Conservation (phyloP, 2,888 invertebrate genomes). For the Thumatha senex region DNA sequence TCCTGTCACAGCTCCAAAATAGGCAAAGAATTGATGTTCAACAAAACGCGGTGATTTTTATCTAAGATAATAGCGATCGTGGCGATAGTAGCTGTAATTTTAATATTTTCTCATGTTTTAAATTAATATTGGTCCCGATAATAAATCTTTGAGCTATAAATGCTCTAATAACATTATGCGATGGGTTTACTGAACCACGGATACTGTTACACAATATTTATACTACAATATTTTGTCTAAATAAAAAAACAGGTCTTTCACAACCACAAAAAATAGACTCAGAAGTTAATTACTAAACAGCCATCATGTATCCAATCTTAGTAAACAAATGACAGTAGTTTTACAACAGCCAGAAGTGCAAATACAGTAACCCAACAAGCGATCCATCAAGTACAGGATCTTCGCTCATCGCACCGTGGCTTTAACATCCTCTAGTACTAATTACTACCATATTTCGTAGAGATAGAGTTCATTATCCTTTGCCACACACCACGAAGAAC, state of each 20-base stretch:
- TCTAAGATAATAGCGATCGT: slow-evolving; percentile 68
- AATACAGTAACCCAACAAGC: slow-evolving; percentile 38
- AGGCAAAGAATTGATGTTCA: slow-evolving; percentile 79
- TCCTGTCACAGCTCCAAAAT: slow-evolving; percentile 80
- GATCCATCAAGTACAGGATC: slow-evolving; percentile 77
- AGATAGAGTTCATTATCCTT: slow-evolving; percentile 54
- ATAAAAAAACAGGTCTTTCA: too few relatives aligned
- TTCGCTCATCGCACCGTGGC: slow-evolving; percentile 73
- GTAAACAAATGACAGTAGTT: slow-evolving; percentile 31
- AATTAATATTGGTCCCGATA: slow-evolving; percentile 36
- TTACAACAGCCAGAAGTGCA: slow-evolving; percentile 41
- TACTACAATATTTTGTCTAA: too few relatives aligned
- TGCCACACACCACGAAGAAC: slow-evolving; percentile 44
- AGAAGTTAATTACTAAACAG: slow-evolving; percentile 4
- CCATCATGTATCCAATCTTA: slow-evolving; percentile 10
- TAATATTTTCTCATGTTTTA: slow-evolving; percentile 57
- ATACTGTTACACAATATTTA: too few relatives aligned
- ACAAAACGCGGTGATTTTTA: slow-evolving; percentile 71
- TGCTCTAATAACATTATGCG: too few relatives aligned
- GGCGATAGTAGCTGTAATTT: slow-evolving; percentile 70
- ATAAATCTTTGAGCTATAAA: slow-evolving; percentile 21
- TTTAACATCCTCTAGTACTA: slow-evolving; percentile 56
- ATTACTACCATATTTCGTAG: slow-evolving; percentile 48
- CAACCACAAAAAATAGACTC: too few relatives aligned
- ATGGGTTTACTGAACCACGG: too few relatives aligned